Percentiles rank a stretch among this genome's conserved stretches.
phyloP scores from a whole-genome alignment of 2,888 invertebrate genomes.

The Macroteleia sp. region DNA sequence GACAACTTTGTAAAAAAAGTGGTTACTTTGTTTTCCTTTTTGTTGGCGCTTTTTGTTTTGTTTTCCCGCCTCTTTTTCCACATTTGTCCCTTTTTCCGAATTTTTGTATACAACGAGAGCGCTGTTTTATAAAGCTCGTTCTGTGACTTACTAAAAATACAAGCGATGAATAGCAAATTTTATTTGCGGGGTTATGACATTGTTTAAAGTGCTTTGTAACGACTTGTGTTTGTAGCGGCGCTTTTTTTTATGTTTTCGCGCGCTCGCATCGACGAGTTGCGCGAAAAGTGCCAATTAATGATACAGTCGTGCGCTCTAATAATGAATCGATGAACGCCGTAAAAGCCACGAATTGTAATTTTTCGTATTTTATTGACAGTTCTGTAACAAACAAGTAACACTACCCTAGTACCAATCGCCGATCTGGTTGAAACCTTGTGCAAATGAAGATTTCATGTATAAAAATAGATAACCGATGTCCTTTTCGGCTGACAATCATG shows the following conservation, averaged over 20 bases:
- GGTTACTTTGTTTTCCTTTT: too few relatives aligned
- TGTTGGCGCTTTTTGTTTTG: background rate
- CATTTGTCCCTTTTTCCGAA: slow-evolving; percentile 15
- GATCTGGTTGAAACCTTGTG: too few relatives aligned
- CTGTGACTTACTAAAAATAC: slow-evolving; percentile 52
- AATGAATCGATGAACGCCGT: slow-evolving; percentile 33
- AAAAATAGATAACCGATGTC: too few relatives aligned
- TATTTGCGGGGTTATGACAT: slow-evolving; percentile 48
- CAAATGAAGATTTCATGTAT: too few relatives aligned
- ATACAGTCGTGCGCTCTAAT: slow-evolving; percentile 32
- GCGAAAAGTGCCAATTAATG: slow-evolving; percentile 44
- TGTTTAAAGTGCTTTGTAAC: slow-evolving; percentile 58
- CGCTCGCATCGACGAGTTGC: background rate
- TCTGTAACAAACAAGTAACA: too few relatives aligned
- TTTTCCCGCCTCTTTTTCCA: slow-evolving; percentile 4
- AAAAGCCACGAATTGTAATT: slow-evolving; percentile 36
- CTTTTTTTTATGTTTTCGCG: slow-evolving; percentile 20
- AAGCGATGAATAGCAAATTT: slow-evolving; percentile 55
- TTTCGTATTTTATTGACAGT: slow-evolving; percentile 28
- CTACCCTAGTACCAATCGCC: too few relatives aligned
- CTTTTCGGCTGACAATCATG: too few relatives aligned
- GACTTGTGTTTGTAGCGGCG: slow-evolving; percentile 32
- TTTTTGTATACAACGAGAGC: slow-evolving; percentile 24
- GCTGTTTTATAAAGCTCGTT: slow-evolving; percentile 37
- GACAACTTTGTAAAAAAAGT: too few relatives aligned